Conservation (phyloP, 2,797 vertebrate genomes). For the Monodelphis domestica region DNA sequence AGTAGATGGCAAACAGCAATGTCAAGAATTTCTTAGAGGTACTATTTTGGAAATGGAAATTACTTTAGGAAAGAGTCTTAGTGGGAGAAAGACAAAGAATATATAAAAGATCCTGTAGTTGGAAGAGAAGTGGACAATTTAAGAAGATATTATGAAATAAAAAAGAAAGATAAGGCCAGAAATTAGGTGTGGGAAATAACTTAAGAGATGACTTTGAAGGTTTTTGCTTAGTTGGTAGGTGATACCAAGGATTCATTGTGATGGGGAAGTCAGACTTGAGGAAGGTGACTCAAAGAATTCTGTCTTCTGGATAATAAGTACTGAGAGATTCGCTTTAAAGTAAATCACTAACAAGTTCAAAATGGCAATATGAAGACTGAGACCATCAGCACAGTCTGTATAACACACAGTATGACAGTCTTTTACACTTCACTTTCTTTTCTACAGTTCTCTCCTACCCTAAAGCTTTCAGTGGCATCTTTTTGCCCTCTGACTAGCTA, state of each 20-base stretch:
- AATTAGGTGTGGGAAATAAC: not conserved
- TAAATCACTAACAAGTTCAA: not conserved
- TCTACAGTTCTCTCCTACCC: not conserved
- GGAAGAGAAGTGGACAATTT: not conserved
- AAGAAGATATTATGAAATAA: conserved; percentile 1
- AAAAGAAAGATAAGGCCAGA: not conserved
- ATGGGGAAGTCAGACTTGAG: not conserved
- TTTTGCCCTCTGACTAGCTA: not conserved
- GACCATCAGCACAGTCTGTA: not conserved
- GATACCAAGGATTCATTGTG: not conserved
- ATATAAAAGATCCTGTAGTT: not conserved
- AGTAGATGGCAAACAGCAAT: not conserved
- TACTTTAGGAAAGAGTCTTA: not conserved
- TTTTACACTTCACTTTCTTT: not conserved
- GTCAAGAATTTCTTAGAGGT: not conserved
- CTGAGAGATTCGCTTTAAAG: not conserved
- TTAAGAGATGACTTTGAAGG: not conserved
- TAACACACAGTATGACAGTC: not conserved
- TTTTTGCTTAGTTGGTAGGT: not conserved
- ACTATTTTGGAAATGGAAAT: not conserved
- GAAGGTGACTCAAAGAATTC: not conserved
- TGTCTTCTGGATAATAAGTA: not conserved
- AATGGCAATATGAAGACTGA: not conserved
- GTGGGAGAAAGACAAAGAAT: not conserved
- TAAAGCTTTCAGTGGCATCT: not conserved